Conservation (phyloP, 1,140 invertebrate species). For the Diabrotica virgifera region DNA sequence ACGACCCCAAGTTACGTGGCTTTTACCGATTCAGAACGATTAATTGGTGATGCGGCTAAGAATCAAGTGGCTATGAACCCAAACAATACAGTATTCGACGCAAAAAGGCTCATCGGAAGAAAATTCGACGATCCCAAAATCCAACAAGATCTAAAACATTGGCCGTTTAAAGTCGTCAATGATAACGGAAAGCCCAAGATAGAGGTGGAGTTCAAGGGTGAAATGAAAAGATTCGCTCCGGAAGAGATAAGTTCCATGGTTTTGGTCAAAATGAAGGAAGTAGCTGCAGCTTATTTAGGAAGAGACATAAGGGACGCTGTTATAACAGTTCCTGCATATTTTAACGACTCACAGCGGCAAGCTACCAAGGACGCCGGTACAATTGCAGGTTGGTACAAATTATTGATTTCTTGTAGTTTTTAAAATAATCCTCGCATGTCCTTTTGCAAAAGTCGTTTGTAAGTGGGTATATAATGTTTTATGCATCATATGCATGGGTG, state of each 20-base stretch:
- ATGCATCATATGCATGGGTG: no score
- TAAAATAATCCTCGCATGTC: no score
- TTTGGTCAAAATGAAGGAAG: slow-evolving; percentile 61
- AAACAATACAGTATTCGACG: slow-evolving; percentile 70
- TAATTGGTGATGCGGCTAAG: slow-evolving; percentile 63
- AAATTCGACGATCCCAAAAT: slow-evolving; percentile 67
- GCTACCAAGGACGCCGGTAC: slow-evolving; percentile 68
- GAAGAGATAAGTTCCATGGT: slow-evolving; percentile 75
- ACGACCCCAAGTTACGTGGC: slow-evolving; percentile 91
- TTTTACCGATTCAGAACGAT: slow-evolving; percentile 75
- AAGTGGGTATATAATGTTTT: no score
- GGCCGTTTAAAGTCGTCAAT: slow-evolving; percentile 65
- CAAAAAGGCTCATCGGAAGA: slow-evolving; percentile 62
- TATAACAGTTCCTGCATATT: slow-evolving; percentile 63
- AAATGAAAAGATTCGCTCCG: slow-evolving; percentile 68
- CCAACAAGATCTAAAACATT: slow-evolving; percentile 64
- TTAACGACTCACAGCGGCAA: slow-evolving; percentile 68
- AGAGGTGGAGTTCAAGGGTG: slow-evolving; percentile 66
- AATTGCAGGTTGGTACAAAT: slow-evolving; percentile 52
- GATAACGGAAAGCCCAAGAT: slow-evolving; percentile 62
- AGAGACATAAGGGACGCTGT: slow-evolving; percentile 51
- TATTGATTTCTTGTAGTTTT: slow-evolving; percentile 8
- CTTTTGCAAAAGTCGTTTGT: no score
- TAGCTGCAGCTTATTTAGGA: slow-evolving; percentile 55
- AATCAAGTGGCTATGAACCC: slow-evolving; percentile 66